Evolutionary conservation across 2,797 vertebrate genomes (phyloP).

Genomic region (Tapirus indicus): DNA sequence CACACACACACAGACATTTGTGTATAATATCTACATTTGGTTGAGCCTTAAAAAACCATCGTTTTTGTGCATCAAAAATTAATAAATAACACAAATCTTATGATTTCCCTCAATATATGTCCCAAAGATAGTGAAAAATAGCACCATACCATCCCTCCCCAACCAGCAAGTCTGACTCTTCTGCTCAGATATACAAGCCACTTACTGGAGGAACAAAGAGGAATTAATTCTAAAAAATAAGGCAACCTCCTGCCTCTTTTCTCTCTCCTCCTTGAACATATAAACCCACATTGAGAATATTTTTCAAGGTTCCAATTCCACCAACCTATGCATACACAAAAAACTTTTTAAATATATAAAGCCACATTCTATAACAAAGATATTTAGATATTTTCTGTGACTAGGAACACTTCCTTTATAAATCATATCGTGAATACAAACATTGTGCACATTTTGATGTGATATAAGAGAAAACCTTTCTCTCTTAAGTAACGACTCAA

Average conservation of each 20-base stretch:
- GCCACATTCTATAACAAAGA: background rate
- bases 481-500: background rate
- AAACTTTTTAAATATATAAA: background rate
- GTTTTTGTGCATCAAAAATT: background rate
- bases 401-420: conserved; percentile 17
- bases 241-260: background rate
- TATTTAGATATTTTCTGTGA: background rate
- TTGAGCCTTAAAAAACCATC: background rate
- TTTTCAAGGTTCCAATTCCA: conserved; percentile 58
- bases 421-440: background rate
- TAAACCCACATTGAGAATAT: background rate
- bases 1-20: background rate
- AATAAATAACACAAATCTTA: background rate
- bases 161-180: background rate
- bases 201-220: background rate
- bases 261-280: background rate
- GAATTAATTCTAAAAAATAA: background rate
- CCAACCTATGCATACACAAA: background rate
- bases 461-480: background rate
- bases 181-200: background rate
- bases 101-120: background rate
- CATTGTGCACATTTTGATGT: background rate
- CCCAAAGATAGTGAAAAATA: background rate
- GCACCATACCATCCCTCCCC: background rate
- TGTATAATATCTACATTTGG: background rate